Percentiles rank a stretch among this genome's conserved stretches.
Evolutionary conservation across 2,113 vertebrate species (phyloP).

Genomic region (Tetrao urogallus): DNA sequence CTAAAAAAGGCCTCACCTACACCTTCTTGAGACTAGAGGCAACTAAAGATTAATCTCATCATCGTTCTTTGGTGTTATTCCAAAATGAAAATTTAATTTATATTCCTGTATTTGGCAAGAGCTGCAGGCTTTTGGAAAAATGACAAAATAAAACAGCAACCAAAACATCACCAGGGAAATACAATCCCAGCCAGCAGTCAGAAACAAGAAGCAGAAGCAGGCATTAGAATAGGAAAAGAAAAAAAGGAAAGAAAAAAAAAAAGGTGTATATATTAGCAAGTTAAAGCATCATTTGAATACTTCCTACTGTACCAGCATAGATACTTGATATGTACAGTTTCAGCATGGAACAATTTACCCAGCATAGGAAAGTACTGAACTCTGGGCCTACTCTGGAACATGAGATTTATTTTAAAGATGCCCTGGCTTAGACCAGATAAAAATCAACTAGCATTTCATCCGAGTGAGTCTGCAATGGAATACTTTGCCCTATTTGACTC

Average conservation of each 20-base stretch:
- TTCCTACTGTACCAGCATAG: neutral
- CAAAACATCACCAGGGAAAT: neutral
- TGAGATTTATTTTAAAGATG: conserved; percentile 71
- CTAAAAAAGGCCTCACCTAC: neutral
- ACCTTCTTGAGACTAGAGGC: neutral
- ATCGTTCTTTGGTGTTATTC: neutral
- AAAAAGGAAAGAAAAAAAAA: neutral
- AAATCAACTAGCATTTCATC: conserved; percentile 47
- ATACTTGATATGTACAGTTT: conserved; percentile 60
- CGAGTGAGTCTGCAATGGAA: conserved; percentile 46
- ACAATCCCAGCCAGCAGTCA: neutral
- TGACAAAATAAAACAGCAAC: neutral
- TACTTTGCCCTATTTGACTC: conserved; percentile 48
- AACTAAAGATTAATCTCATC: conserved; percentile 39
- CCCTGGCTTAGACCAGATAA: conserved; percentile 26
- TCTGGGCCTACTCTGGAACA: conserved; percentile 64
- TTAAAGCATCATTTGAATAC: conserved; percentile 42
- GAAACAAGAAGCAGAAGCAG: neutral
- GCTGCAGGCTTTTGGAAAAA: neutral
- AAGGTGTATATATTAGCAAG: neutral
- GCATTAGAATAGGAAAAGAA: neutral
- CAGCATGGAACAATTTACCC: conserved; percentile 28
- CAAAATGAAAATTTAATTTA: neutral
- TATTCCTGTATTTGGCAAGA: neutral
- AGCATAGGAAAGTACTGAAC: conserved; percentile 73